Percentiles rank a stretch among this genome's conserved stretches.
Evolutionary conservation across 2,888 invertebrate species (phyloP).

Genomic region (Diarsia dahlii): DNA sequence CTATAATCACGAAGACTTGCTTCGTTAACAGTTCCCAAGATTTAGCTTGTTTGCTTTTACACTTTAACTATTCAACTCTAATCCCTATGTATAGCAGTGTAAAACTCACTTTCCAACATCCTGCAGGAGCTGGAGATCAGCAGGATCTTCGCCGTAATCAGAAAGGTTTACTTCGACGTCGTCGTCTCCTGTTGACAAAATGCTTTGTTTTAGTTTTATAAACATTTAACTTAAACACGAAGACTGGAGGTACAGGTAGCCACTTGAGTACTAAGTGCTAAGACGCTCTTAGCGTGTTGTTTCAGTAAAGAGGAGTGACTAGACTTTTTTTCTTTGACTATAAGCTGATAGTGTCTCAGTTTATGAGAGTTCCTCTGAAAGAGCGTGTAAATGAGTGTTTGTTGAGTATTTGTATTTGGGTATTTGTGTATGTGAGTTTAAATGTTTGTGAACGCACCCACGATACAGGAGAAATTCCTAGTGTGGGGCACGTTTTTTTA

Average conservation of each 20-base stretch:
- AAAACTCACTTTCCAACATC: conserved; percentile 93
- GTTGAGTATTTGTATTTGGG: too few relatives aligned
- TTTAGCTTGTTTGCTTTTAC: conserved; percentile 47
- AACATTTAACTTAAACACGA: conserved; percentile 9
- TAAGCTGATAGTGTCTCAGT: background rate
- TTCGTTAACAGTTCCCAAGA: conserved; percentile 30
- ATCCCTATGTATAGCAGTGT: background rate
- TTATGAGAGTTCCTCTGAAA: background rate
- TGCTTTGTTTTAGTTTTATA: conserved; percentile 19
- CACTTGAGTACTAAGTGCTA: background rate
- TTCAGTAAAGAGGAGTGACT: background rate
- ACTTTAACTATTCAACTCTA: conserved; percentile 14
- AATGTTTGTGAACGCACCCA: too few relatives aligned
- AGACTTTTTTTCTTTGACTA: background rate
- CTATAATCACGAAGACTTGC: conserved; percentile 23
- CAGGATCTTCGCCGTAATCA: conserved; percentile 93
- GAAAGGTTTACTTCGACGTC: conserved; percentile 83
- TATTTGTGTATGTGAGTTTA: too few relatives aligned
- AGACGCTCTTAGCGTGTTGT: background rate
- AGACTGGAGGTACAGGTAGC: background rate
- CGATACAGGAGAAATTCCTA: too few relatives aligned
- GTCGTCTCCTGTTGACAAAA: conserved; percentile 85
- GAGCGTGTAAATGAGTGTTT: too few relatives aligned
- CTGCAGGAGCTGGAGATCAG: conserved; percentile 92
- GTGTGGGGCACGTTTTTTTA: too few relatives aligned